Evolutionary conservation across 2,113 vertebrate species (phyloP).

Genomic region (Hippocampus abdominalis): DNA sequence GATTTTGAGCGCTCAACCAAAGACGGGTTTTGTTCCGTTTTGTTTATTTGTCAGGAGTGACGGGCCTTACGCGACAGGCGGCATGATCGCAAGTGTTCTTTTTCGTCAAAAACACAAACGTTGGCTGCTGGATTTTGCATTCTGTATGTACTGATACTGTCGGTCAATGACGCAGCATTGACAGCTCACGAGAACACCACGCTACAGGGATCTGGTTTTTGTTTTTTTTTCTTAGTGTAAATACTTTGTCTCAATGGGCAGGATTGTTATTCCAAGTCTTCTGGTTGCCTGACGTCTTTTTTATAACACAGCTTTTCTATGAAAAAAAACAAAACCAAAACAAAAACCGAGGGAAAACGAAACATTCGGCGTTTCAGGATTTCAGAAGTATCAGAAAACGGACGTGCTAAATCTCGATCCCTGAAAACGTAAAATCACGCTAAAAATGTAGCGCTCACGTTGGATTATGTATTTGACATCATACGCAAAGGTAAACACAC

Average conservation of each 20-base stretch:
- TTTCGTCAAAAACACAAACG: constrained; percentile 66
- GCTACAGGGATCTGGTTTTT: constrained; percentile 1
- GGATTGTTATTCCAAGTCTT: constrained; percentile 49
- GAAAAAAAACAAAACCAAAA: constrained; percentile 2
- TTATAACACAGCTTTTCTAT: constrained; percentile 43
- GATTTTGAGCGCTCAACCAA: constrained; percentile 71
- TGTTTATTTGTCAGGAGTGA: too few relatives aligned
- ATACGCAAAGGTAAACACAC: neutral
- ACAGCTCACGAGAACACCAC: constrained; percentile 28
- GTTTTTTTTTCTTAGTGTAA: constrained; percentile 49
- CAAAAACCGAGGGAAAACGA: constrained; percentile 19
- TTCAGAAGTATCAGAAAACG: constrained; percentile 54
- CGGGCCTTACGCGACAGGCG: constrained; percentile 42
- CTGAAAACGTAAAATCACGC: neutral
- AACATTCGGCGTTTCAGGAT: constrained; percentile 17
- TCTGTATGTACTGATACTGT: constrained; percentile 68
- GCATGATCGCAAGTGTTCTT: constrained; percentile 53
- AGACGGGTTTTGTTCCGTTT: constrained; percentile 44
- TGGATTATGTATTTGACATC: neutral
- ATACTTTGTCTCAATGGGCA: constrained; percentile 56
- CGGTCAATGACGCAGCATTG: constrained; percentile 52
- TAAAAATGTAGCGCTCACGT: neutral
- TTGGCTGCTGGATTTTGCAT: constrained; percentile 56
- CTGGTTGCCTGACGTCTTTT: constrained; percentile 51
- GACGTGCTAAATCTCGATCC: constrained; percentile 9